Base-by-base conservation (phyloP, 2,797 vertebrate species). In the Xenops minutus region DNA sequence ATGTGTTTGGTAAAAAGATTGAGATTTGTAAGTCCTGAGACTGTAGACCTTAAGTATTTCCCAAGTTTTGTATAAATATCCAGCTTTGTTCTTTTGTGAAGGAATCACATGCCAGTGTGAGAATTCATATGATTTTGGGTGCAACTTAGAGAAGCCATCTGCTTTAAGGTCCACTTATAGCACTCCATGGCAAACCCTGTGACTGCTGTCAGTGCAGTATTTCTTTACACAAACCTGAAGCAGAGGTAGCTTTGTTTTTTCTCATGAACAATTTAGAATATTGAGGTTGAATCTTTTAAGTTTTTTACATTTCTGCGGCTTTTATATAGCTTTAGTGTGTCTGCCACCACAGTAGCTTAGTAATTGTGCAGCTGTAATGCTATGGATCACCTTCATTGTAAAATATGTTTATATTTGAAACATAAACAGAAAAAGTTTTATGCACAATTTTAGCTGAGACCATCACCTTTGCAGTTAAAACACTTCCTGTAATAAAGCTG, bases 21-120 rank as follows among this genome's bases (percentile, higher is more conserved):
- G 67, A 95, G 82, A 93, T 49, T 84, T 88, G 48, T 81, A 21
- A 62, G 72, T 75, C 80, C 89, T 17, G 73, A 94, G 49, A 81
- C 67, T 71, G 64, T 29, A 87, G 89, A 82, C 91, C 9, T 24
- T 91, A 86, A 93, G 83, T 82, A 93, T 85, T 95, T 93, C 62
- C 68, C 39, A 92, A 94, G 81, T 67, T 89, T 71, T 92, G 51
- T 81, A 36, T 61, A 91, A 92, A 88, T 75, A 94, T 48, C 36
- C 73, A 95, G 64, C 85, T 97, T 93, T 89, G 83, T 87, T 97
- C 74, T 94, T 96, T 77, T 84, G 72, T 93, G 68, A 91, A 56
- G 48, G 79, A 76, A 89, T 78, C 36, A 76, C 84, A 79, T 92
- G 77, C 58, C 44, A 71, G 39, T 8, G 1, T 66, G 92, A 94